phyloP scores from a whole-genome alignment of 2,888 invertebrate species.

The Eubasilissa splendida region DNA sequence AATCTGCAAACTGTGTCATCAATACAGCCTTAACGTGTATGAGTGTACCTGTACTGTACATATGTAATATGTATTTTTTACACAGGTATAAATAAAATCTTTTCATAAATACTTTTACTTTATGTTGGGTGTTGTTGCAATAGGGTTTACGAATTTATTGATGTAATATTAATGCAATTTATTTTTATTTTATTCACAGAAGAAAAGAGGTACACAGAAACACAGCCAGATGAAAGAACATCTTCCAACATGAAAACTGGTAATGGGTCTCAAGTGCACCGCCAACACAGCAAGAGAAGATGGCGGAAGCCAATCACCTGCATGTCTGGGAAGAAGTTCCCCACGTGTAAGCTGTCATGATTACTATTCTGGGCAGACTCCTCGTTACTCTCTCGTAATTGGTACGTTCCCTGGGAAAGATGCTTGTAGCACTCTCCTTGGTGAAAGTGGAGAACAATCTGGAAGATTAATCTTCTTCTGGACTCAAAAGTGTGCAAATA shows the following conservation, averaged over 20 bases:
- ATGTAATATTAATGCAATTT: too few species aligned
- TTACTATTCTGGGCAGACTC: constrained; percentile 23
- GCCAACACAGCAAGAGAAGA: constrained; percentile 64
- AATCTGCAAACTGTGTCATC: too few species aligned
- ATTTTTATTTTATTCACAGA: constrained; percentile 46
- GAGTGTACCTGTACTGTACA: too few species aligned
- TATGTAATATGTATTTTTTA: too few species aligned
- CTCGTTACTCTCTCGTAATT: not conserved
- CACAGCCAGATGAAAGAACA: constrained; percentile 45
- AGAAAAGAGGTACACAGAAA: constrained; percentile 44
- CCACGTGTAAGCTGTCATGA: constrained; percentile 78
- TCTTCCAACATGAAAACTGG: constrained; percentile 61
- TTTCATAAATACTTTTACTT: too few species aligned
- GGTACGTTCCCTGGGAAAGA: not conserved
- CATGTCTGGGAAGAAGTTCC: constrained; percentile 74
- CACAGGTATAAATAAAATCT: too few species aligned
- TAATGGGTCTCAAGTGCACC: constrained; percentile 60
- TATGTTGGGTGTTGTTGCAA: too few species aligned
- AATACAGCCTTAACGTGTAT: too few species aligned
- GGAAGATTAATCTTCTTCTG: not conserved
- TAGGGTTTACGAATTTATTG: too few species aligned
- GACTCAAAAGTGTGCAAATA: not conserved
- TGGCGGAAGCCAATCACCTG: constrained; percentile 76
- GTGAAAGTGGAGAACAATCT: not conserved
- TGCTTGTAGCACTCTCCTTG: not conserved